Evolutionary conservation across 2,113 vertebrate genomes (phyloP).

Genomic region (Trochalopteron elliotii): DNA sequence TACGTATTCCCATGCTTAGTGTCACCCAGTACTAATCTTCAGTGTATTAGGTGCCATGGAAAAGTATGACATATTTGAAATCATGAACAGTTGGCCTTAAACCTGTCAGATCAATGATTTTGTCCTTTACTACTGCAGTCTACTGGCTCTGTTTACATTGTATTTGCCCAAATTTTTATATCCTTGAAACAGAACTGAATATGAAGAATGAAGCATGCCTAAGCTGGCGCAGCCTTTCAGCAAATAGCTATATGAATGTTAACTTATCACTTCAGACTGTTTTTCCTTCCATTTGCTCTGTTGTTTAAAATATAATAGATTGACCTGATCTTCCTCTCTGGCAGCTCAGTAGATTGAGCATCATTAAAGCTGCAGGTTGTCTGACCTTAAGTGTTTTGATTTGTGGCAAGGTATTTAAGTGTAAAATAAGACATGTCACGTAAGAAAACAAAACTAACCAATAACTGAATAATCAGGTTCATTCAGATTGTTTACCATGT

Average conservation of each 20-base stretch:
- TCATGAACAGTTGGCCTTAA: slow-evolving; percentile 64
- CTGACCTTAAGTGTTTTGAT: not conserved
- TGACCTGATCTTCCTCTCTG: not conserved
- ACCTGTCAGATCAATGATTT: slow-evolving; percentile 18
- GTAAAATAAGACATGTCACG: not conserved
- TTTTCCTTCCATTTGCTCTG: not conserved
- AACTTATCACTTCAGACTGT: not conserved
- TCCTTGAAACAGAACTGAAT: not conserved
- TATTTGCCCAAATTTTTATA: slow-evolving; percentile 7
- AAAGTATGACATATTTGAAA: slow-evolving; percentile 21
- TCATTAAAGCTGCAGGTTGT: not conserved
- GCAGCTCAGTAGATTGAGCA: not conserved
- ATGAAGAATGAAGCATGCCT: not conserved
- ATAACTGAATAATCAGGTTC: not conserved
- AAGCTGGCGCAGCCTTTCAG: not conserved
- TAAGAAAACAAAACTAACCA: not conserved
- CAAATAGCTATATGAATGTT: slow-evolving; percentile 7
- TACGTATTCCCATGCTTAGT: slow-evolving; percentile 10
- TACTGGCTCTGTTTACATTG: not conserved
- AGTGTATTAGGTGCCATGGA: slow-evolving; percentile 66
- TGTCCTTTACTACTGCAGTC: slow-evolving; percentile 11
- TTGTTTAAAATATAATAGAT: not conserved
- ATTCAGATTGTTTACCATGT: not conserved
- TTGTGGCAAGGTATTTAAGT: not conserved
- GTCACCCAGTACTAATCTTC: slow-evolving; percentile 29